Evolutionary conservation across 2,113 vertebrate genomes (phyloP), one percentile per base, ranked within the genome.

Genomic region (Psittacula cyanocephala): DNA sequence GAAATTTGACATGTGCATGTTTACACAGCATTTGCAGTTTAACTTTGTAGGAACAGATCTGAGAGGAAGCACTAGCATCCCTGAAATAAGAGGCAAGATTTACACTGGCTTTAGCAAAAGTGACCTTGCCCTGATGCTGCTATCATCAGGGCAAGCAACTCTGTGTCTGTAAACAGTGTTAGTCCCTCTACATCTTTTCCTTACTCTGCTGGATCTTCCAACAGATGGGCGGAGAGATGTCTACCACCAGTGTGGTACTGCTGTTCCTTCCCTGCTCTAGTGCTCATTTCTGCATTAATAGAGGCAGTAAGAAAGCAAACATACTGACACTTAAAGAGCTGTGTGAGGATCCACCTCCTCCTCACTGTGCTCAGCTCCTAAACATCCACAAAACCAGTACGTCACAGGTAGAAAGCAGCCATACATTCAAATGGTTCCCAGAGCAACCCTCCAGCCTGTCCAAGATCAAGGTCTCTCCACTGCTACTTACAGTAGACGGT

Each of bases 401-500:
- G 19, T 23, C 52, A 79, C 53, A 77, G 60, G 46, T 8, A 76
- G 41, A 29, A 55, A 46, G 28, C 13, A n/a, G 35, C 37, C 4
- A 2, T 23, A 29, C 52, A 53, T 47, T 52, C 65, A 57, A 7
- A 41, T 2, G 1, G 63, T 11, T 55, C 53, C 57, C 57, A 53
- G 9, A 1, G 39, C 50, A 50, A 25, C 41, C 70, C 79, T 67
- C 37, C 7, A 28, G 74, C 13, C 41, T 81, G 62, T 46, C 3
- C 3, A 25, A 1, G 6, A 33, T 33, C 68, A n/a, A 70, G 13
- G 5, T 60, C 44, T 80, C 79, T 59, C 31, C 23, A 10, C 13
- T 18, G 22, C 74, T 94, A 99, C 99, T 98, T 97, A 99, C 99
- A 99, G 96, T 99, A 99, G 49, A 99, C 99, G 1, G 98, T 98